Conservation (phyloP, 1,140 invertebrate genomes). For the Heliconius nattereri region DNA sequence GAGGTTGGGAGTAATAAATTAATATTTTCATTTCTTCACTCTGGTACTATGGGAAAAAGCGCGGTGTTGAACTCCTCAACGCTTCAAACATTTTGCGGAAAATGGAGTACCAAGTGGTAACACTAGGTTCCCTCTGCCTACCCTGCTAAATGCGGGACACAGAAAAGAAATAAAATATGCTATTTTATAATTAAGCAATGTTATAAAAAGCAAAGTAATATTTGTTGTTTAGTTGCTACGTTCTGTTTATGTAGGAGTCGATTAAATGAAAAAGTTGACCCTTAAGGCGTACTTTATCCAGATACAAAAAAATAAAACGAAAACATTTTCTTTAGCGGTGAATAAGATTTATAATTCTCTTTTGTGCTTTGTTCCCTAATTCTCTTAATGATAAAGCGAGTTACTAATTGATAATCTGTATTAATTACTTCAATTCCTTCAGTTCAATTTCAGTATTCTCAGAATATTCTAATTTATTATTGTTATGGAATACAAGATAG, state of each 20-base stretch:
- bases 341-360: constrained; percentile 18
- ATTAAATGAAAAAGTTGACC: not conserved
- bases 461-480: not conserved
- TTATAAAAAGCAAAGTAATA: too few relatives aligned
- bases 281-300: not conserved
- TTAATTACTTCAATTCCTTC: constrained; percentile 15
- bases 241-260: not conserved
- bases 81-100: too few relatives aligned
- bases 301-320: constrained; percentile 5
- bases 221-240: not conserved
- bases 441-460: not conserved
- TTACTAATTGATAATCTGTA: constrained; percentile 21
- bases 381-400: constrained; percentile 7
- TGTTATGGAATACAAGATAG: not conserved
- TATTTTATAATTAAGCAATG: too few relatives aligned
- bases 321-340: constrained; percentile 3
- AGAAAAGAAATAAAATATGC: too few relatives aligned
- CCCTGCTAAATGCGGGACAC: too few relatives aligned
- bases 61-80: too few relatives aligned
- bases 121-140: too few relatives aligned
- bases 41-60: too few relatives aligned
- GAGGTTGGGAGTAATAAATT: too few relatives aligned
- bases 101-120: too few relatives aligned
- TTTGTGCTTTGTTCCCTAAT: constrained; percentile 14
- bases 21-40: too few relatives aligned